phyloP scores from a whole-genome alignment of 92 coral and sea anemone species.

The Actinostola sp. region DNA sequence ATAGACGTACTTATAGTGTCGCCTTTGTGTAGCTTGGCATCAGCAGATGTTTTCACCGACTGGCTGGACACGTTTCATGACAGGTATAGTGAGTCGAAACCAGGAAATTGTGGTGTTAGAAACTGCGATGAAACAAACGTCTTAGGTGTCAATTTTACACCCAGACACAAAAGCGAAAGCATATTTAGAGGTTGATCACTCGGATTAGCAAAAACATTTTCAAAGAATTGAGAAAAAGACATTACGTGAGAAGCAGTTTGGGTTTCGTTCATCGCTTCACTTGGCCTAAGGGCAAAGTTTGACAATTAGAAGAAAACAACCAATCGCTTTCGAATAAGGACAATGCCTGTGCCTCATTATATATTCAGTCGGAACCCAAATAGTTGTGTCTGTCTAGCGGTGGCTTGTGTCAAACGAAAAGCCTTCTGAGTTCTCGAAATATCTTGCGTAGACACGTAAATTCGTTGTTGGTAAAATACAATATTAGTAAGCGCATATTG shows the following conservation, averaged over 20 bases:
- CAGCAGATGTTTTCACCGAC: too few relatives aligned
- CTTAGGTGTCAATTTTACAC: conserved; percentile 25
- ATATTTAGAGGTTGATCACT: neutral
- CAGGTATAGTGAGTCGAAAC: neutral
- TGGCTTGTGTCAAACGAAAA: conserved; percentile 6
- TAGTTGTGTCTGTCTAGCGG: conserved; percentile 35
- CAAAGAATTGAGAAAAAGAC: neutral
- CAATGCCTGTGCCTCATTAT: conserved; percentile 30
- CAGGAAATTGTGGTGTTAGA: neutral
- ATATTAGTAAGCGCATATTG: conserved; percentile 8
- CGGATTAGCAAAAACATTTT: neutral
- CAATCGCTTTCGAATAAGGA: conserved; percentile 12
- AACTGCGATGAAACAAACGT: conserved; percentile 19
- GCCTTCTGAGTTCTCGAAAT: conserved; percentile 3
- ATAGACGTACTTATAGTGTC: neutral
- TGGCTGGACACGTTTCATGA: conserved; percentile 13
- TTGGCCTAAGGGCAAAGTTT: conserved; percentile 28
- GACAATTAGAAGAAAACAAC: neutral
- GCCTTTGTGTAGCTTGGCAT: neutral
- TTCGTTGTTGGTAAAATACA: neutral
- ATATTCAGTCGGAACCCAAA: conserved; percentile 37
- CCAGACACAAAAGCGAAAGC: neutral
- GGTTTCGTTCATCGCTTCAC: conserved; percentile 17
- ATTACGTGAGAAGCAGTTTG: conserved; percentile 38
- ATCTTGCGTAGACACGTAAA: conserved; percentile 17